These are phyloP conservation scores for Drosophila mayaguana DNA, from an alignment of 2,888 invertebrate genomes.

Conservation along the genomic window DNA sequence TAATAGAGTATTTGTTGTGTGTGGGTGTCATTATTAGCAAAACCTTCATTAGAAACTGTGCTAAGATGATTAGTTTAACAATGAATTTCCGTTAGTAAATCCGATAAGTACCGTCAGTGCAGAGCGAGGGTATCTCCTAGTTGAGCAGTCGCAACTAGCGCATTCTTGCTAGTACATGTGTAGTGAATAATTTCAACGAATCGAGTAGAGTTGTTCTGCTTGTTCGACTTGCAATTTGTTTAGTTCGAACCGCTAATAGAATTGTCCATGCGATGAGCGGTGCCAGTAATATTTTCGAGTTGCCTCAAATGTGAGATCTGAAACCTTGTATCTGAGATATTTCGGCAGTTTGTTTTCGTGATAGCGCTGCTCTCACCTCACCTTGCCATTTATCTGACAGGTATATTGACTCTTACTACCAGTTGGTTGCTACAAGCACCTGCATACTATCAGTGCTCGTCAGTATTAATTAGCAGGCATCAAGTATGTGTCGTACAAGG, in stretches of 20 bases:
- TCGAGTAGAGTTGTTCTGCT: background rate
- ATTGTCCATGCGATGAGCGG: slow-evolving; percentile 54
- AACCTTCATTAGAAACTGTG: no score
- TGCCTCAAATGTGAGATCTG: background rate
- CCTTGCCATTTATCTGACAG: slow-evolving; percentile 30
- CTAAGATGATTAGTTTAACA: background rate
- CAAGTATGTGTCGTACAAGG: slow-evolving; percentile 18
- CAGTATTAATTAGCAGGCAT: slow-evolving; percentile 49
- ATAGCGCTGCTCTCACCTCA: slow-evolving; percentile 17
- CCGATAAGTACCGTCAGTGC: background rate
- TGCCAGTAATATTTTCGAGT: slow-evolving; percentile 42
- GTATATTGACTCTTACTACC: slow-evolving; percentile 31
- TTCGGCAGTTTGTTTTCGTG: slow-evolving; percentile 59
- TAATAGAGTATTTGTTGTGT: no score
- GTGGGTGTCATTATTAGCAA: no score
- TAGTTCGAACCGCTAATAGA: slow-evolving; percentile 36
- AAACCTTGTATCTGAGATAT: slow-evolving; percentile 16
- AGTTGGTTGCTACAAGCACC: slow-evolving; percentile 29
- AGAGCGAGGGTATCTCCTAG: background rate
- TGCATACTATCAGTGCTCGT: slow-evolving; percentile 58
- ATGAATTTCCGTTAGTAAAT: background rate
- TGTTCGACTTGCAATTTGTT: slow-evolving; percentile 13
- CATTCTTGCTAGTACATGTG: background rate
- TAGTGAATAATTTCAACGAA: background rate
- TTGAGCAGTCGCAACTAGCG: background rate